phyloP scores from a whole-genome alignment of 2,113 vertebrate genomes.

The Uria lomvia region DNA sequence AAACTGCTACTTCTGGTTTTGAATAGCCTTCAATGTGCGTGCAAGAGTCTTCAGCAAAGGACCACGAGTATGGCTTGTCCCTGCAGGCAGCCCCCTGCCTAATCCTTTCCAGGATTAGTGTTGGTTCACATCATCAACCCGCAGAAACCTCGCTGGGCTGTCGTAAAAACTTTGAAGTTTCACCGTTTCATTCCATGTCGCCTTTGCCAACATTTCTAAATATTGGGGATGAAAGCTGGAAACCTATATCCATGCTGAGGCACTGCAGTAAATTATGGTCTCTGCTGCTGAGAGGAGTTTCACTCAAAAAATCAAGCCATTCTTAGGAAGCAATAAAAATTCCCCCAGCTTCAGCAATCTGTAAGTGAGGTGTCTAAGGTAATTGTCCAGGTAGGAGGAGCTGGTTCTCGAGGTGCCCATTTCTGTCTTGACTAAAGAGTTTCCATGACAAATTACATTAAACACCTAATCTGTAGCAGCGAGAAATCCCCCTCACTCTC shows the following conservation, averaged over 20 bases:
- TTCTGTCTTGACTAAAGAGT: not conserved
- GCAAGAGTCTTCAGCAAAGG: not conserved
- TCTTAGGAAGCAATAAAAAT: not conserved
- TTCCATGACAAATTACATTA: not conserved
- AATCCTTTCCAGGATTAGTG: not conserved
- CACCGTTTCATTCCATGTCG: not conserved
- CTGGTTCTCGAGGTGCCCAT: not conserved
- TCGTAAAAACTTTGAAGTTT: not conserved
- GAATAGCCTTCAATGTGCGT: not conserved
- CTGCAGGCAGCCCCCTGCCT: not conserved
- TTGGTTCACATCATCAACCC: accelerated
- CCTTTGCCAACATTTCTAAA: not conserved
- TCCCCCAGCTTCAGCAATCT: not conserved
- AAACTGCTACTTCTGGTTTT: not conserved
- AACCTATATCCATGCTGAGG: not conserved
- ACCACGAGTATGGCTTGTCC: accelerated
- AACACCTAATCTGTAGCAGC: not conserved
- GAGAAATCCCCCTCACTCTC: not conserved
- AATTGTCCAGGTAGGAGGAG: not conserved
- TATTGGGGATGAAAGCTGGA: not conserved
- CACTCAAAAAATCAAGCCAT: not conserved
- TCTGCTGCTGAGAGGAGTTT: not conserved
- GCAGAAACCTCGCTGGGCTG: accelerated
- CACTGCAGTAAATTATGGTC: not conserved
- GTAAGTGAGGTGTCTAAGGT: not conserved